These are phyloP conservation scores for Prorops nasuta DNA, from an alignment of 1,140 invertebrate species.

Conservation along the genomic window DNA sequence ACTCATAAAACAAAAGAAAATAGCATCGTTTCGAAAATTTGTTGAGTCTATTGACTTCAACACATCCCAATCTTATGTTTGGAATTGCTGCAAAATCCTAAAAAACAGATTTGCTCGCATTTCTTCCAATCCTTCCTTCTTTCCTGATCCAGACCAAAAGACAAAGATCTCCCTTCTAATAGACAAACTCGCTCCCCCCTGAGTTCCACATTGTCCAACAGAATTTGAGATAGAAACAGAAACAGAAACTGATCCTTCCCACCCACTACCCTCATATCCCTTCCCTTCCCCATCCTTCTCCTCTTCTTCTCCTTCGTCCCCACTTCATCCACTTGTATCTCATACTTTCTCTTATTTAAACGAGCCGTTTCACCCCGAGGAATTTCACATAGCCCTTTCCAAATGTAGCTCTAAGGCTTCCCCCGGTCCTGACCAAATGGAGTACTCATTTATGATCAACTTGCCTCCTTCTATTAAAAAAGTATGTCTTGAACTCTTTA, in stretches of 20 bases:
- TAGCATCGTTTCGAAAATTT: neutral
- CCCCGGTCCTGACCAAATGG: neutral
- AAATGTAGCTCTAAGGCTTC: neutral
- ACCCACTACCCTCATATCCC: no score
- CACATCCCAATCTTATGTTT: neutral
- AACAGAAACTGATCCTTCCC: no score
- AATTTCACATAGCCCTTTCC: no score
- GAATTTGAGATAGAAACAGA: no score
- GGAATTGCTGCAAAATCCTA: neutral
- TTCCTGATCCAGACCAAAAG: neutral
- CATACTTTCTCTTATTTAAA: no score
- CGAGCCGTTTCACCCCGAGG: no score
- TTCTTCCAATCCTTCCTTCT: neutral
- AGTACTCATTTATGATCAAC: neutral
- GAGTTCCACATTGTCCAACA: no score
- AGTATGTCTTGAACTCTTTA: no score
- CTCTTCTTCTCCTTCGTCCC: no score
- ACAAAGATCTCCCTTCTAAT: neutral
- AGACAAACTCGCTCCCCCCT: neutral
- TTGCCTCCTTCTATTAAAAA: neutral
- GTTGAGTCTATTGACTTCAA: neutral
- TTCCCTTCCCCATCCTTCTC: no score
- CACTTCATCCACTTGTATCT: no score
- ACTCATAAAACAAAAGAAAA: conserved; percentile 4
- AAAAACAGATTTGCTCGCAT: neutral